Percentiles rank a stretch among this genome's conserved stretches.
Conservation (phyloP, 2,113 vertebrate species). For the Pitta sordida region DNA sequence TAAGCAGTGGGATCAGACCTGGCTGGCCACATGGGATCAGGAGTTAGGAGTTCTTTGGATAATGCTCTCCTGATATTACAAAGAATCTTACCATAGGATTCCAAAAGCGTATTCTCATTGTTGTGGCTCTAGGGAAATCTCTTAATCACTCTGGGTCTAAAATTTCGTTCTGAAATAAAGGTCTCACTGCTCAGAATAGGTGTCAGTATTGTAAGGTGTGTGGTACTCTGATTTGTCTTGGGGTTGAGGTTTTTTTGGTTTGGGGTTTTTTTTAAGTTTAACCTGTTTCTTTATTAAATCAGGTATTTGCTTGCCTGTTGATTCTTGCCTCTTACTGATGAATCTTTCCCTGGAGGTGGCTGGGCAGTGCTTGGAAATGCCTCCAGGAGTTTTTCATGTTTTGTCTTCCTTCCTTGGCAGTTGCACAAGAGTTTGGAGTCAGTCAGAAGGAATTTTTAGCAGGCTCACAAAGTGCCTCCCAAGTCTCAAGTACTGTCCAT, state of each 20-base stretch:
- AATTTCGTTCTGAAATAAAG: neutral
- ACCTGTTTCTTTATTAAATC: neutral
- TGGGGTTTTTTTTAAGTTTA: neutral
- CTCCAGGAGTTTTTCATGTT: neutral
- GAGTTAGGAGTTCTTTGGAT: neutral
- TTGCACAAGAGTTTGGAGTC: slow-evolving; percentile 80
- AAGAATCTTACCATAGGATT: neutral
- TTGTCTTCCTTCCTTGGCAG: slow-evolving; percentile 58
- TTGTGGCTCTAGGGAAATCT: neutral
- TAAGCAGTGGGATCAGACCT: neutral
- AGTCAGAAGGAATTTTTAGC: slow-evolving; percentile 30
- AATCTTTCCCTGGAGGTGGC: neutral
- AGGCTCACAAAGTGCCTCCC: slow-evolving; percentile 22
- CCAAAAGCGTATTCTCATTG: neutral
- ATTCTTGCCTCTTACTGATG: neutral
- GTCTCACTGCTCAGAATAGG: neutral
- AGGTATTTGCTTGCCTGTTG: neutral
- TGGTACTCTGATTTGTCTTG: neutral
- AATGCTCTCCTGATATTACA: neutral
- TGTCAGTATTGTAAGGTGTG: neutral
- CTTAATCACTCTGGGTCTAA: neutral
- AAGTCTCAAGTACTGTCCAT: slow-evolving; percentile 79
- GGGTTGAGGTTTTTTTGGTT: too few species aligned
- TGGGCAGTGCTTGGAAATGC: neutral
- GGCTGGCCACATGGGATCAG: neutral